These are phyloP conservation scores for Eupristina koningsbergeri DNA, from an alignment of 1,140 invertebrate species.

Conservation along the genomic window DNA sequence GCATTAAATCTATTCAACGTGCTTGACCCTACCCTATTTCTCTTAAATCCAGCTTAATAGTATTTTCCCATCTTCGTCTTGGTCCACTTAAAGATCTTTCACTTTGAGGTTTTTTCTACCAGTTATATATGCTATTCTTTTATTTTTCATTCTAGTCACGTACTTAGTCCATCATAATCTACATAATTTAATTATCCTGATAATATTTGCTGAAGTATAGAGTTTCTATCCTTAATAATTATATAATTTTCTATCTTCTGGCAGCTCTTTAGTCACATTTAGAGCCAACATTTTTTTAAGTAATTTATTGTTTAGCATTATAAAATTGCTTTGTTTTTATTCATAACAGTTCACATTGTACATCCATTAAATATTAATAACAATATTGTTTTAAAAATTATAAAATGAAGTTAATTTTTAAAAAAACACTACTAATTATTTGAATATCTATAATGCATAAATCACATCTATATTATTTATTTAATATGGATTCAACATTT, in stretches of 20 bases:
- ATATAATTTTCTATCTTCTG: not conserved
- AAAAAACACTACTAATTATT: too few species aligned
- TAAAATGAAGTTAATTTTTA: not conserved
- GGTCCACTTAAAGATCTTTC: not conserved
- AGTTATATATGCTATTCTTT: not conserved
- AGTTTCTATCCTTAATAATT: not conserved
- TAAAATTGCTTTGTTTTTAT: not conserved
- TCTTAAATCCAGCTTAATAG: not conserved
- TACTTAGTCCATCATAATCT: not conserved
- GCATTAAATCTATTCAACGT: not conserved
- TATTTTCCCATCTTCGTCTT: not conserved
- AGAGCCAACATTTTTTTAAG: not conserved
- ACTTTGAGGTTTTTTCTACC: not conserved
- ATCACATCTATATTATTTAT: too few species aligned
- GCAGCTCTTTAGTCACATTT: not conserved
- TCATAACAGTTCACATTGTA: not conserved
- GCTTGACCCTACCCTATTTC: not conserved
- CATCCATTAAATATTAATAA: not conserved
- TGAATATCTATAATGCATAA: too few species aligned
- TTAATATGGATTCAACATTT: too few species aligned
- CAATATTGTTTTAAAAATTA: not conserved
- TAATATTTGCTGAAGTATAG: not conserved
- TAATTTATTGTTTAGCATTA: not conserved
- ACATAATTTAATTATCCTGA: conserved; percentile 10
- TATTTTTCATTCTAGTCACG: conserved; percentile 11